Evolutionary conservation across 64 coral and sea anemone species (phyloP).

Genomic region (Acropora yongei): DNA sequence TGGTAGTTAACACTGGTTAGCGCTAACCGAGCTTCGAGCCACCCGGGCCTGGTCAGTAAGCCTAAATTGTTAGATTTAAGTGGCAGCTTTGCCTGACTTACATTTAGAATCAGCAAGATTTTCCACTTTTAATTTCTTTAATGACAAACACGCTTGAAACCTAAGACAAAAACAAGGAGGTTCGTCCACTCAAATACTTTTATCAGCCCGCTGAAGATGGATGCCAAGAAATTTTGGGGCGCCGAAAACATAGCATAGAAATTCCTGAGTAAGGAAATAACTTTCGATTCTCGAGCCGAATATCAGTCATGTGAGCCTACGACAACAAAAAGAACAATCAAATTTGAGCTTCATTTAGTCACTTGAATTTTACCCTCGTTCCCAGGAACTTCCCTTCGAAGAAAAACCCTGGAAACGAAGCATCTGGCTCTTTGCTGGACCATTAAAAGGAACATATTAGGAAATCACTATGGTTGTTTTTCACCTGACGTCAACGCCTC

Average conservation of each 20-base stretch:
- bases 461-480: too few species aligned
- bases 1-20: too few species aligned
- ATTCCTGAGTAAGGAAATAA: not conserved
- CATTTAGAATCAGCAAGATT: constrained; percentile 86
- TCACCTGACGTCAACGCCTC: too few species aligned
- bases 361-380: not conserved
- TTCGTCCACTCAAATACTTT: too few species aligned
- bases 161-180: not conserved
- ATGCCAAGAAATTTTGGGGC: not conserved
- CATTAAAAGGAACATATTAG: not conserved
- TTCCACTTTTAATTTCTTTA: constrained; percentile 80
- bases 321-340: not conserved
- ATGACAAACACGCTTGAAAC: constrained; percentile 75
- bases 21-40: too few species aligned
- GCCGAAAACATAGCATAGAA: not conserved
- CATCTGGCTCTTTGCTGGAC: not conserved
- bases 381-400: not conserved
- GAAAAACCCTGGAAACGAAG: not conserved
- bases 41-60: too few species aligned
- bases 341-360: not conserved
- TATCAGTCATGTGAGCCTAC: not conserved
- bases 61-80: too few species aligned
- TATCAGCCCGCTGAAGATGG: not conserved
- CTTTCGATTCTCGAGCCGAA: not conserved
- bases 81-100: constrained; percentile 27